Conservation (phyloP, 2,888 invertebrate genomes). For the Orthonychiurus folsomi region DNA sequence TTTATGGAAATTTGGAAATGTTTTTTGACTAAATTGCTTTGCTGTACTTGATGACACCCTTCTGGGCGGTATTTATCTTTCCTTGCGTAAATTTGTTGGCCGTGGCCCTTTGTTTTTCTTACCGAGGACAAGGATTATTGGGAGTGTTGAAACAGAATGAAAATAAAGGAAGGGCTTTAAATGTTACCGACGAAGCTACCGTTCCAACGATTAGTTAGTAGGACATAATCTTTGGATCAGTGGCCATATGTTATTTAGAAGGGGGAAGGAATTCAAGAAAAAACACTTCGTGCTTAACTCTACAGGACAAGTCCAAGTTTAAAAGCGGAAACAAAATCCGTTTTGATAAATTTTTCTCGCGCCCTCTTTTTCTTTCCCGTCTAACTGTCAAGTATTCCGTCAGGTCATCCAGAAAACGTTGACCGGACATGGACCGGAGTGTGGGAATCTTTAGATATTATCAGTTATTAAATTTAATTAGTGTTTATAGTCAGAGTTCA, state of each 20-base stretch:
- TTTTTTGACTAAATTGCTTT: too few species aligned
- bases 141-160: too few species aligned
- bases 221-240: conserved; percentile 22
- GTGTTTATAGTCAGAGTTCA: conserved; percentile 1
- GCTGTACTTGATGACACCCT: too few species aligned
- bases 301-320: neutral
- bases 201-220: conserved; percentile 10
- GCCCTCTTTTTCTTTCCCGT: conserved; percentile 20
- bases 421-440: neutral
- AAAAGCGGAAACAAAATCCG: conserved; percentile 26
- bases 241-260: conserved; percentile 21
- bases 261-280: neutral
- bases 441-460: neutral
- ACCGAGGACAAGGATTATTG: too few species aligned
- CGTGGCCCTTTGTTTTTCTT: too few species aligned
- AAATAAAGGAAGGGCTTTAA: conserved; percentile 16
- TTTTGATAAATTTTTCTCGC: conserved; percentile 22
- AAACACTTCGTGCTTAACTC: neutral
- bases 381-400: neutral
- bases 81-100: too few species aligned
- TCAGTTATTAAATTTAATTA: neutral
- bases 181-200: conserved; percentile 16
- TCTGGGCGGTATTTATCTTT: too few species aligned
- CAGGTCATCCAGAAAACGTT: neutral
- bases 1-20: too few species aligned